Conservation (phyloP, 1,140 invertebrate species). For the Macrosteles quadrilineatus region DNA sequence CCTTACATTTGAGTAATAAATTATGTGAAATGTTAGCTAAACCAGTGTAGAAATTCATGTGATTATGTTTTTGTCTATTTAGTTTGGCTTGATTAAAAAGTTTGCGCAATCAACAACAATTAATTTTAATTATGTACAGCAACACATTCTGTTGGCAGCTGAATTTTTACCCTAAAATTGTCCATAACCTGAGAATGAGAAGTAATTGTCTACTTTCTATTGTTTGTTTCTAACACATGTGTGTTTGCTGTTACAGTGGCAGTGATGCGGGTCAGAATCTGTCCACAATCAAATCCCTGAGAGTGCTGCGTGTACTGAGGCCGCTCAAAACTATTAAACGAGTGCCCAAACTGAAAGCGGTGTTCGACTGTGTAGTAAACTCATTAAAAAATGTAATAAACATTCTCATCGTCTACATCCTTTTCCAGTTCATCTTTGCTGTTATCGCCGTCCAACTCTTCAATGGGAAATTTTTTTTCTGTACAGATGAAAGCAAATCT, state of each 20-base stretch:
- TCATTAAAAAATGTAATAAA: constrained; percentile 99
- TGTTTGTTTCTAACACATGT: background rate
- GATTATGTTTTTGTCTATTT: too few relatives aligned
- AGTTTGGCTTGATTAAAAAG: too few relatives aligned
- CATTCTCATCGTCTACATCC: constrained; percentile 99
- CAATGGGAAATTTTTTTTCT: constrained; percentile 99
- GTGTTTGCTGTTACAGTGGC: constrained; percentile 48
- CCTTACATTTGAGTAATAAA: too few relatives aligned
- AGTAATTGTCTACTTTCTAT: too few relatives aligned
- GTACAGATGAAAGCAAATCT: constrained; percentile 97
- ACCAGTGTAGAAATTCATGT: too few relatives aligned
- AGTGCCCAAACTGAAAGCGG: constrained; percentile 98
- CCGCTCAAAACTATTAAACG: constrained; percentile 99
- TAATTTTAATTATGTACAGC: too few relatives aligned
- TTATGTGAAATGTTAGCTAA: too few relatives aligned
- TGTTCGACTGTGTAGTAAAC: constrained; percentile 99
- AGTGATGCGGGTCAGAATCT: constrained; percentile 81
- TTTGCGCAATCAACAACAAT: too few relatives aligned
- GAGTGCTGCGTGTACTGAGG: constrained; percentile 96
- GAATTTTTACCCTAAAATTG: too few relatives aligned
- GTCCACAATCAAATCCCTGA: constrained; percentile 98
- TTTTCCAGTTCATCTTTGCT: constrained; percentile 99
- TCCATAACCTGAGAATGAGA: too few relatives aligned
- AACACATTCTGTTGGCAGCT: too few relatives aligned
- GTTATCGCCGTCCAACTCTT: constrained; percentile 99